Evolutionary conservation across 2,113 vertebrate genomes (phyloP).

Genomic region (Chaetodon trifascialis): DNA sequence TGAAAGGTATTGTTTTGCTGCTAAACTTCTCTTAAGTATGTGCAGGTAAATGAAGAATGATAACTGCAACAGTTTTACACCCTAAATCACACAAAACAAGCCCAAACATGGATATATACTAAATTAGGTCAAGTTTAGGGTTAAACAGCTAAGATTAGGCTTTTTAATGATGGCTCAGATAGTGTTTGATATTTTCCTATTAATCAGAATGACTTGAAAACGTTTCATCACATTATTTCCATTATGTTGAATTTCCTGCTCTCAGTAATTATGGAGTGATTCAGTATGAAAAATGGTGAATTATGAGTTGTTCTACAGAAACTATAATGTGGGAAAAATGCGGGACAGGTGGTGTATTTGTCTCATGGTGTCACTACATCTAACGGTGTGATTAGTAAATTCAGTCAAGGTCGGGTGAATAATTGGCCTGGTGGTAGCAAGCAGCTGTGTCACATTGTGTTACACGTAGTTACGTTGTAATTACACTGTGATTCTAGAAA

Average conservation of each 20-base stretch:
- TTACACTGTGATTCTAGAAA: slow-evolving; percentile 54
- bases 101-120: neutral
- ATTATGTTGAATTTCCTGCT: slow-evolving; percentile 25
- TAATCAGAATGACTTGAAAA: neutral
- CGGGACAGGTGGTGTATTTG: slow-evolving; percentile 39
- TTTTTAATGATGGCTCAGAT: neutral
- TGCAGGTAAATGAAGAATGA: slow-evolving; percentile 6
- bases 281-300: slow-evolving; percentile 1
- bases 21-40: slow-evolving; percentile 32
- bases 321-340: neutral
- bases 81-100: slow-evolving; percentile 15
- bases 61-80: neutral
- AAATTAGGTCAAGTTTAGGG: neutral
- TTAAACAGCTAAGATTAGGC: neutral
- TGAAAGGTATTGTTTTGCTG: slow-evolving; percentile 31
- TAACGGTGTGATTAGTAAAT: slow-evolving; percentile 53
- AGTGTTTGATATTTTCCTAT: slow-evolving; percentile 20
- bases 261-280: slow-evolving; percentile 26
- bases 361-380: slow-evolving; percentile 25
- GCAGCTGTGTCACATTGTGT: slow-evolving; percentile 63
- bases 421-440: slow-evolving; percentile 42
- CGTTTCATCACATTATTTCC: neutral
- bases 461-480: slow-evolving; percentile 46
- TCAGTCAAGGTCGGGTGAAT: slow-evolving; percentile 62
- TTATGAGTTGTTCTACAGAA: slow-evolving; percentile 10